Evolutionary conservation across 2,113 vertebrate species (phyloP).

Genomic region (Actenoides hombroni): DNA sequence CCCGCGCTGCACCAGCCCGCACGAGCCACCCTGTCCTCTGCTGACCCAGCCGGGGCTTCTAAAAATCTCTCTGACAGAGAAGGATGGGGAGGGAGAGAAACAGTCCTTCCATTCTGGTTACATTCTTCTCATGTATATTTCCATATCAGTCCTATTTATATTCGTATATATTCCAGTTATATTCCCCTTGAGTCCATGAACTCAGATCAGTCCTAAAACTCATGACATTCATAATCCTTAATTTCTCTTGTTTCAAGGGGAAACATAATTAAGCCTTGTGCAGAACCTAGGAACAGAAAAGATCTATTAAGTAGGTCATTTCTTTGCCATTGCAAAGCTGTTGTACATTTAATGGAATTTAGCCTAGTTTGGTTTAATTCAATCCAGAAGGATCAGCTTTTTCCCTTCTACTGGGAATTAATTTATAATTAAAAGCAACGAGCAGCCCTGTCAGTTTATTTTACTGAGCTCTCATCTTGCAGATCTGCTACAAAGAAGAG

Average conservation of each 20-base stretch:
- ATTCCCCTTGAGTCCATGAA: not conserved
- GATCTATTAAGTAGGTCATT: slow-evolving; percentile 52
- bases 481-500: slow-evolving; percentile 17
- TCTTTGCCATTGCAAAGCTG: slow-evolving; percentile 36
- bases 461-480: not conserved
- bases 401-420: slow-evolving; percentile 40
- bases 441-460: not conserved
- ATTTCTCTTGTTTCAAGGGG: slow-evolving; percentile 44
- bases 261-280: slow-evolving; percentile 54
- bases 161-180: not conserved
- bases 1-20: no score
- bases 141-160: not conserved
- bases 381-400: slow-evolving; percentile 32
- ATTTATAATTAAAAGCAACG: slow-evolving; percentile 60
- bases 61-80: not conserved
- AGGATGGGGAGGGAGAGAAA: not conserved
- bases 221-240: slow-evolving; percentile 18
- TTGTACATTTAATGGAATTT: slow-evolving; percentile 51
- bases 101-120: not conserved
- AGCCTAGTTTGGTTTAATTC: slow-evolving; percentile 56
- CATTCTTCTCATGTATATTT: not conserved
- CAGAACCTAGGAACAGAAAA: slow-evolving; percentile 36
- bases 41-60: not conserved
- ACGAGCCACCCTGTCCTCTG: not conserved
- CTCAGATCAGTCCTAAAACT: slow-evolving; percentile 7